Conservation (phyloP, 2,797 vertebrate genomes). For the Xenopus petersii region DNA sequence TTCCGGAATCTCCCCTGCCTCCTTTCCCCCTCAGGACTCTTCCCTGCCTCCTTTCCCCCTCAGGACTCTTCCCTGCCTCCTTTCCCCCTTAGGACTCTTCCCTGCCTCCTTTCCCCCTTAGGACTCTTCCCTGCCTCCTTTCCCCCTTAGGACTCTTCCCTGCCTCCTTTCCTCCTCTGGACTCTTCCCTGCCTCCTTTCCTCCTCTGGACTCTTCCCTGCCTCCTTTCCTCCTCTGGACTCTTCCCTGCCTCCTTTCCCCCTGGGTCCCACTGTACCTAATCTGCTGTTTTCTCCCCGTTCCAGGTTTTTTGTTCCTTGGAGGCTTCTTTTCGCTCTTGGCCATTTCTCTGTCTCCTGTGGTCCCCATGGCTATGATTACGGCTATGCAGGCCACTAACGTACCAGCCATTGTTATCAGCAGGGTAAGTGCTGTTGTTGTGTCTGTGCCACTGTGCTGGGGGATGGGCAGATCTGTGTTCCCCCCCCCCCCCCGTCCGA, state of each 20-base stretch:
- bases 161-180: not conserved
- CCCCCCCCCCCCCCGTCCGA: not conserved
- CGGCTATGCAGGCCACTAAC: constrained; percentile 77
- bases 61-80: too few relatives aligned
- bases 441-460: not conserved
- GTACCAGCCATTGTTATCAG: constrained; percentile 76
- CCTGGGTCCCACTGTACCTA: not conserved
- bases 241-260: not conserved
- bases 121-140: not conserved
- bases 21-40: not conserved
- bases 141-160: not conserved
- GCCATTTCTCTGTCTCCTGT: constrained; percentile 70
- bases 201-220: not conserved
- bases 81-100: not conserved
- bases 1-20: not conserved
- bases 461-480: not conserved
- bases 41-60: not conserved
- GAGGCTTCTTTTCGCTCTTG: constrained; percentile 46
- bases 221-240: not conserved
- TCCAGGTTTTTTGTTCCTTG: constrained; percentile 71
- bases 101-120: not conserved
- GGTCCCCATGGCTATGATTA: constrained; percentile 67
- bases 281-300: not conserved
- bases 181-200: not conserved
- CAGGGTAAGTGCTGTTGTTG: constrained; percentile 62